A percentile compares a stretch with the other conserved stretches of the same genome.
Conservation (phyloP, 2,888 invertebrate species). For the Leptinotarsa peninsularis region DNA sequence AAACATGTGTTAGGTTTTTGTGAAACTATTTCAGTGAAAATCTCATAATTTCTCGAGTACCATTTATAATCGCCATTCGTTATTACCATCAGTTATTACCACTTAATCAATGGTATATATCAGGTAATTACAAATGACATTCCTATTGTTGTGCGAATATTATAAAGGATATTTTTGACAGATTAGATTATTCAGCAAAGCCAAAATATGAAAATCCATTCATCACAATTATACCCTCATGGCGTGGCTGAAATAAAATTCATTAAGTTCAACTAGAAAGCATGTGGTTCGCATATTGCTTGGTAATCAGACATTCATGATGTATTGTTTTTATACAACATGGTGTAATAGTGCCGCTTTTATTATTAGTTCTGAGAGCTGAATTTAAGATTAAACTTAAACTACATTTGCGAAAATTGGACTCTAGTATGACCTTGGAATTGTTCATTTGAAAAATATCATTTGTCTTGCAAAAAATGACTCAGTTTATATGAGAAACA, state of each 20-base stretch:
- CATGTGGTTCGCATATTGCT: slow-evolving; percentile 15
- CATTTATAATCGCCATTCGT: too few relatives aligned
- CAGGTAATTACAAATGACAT: too few relatives aligned
- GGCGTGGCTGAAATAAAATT: not conserved
- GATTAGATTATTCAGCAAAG: not conserved
- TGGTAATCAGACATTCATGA: not conserved
- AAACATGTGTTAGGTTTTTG: too few relatives aligned
- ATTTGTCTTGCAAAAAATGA: too few relatives aligned
- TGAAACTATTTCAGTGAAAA: too few relatives aligned
- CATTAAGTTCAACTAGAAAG: not conserved
- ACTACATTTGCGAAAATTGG: not conserved
- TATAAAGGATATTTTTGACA: too few relatives aligned
- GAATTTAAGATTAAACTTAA: not conserved
- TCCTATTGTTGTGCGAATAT: too few relatives aligned
- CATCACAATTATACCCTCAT: not conserved
- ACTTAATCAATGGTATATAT: too few relatives aligned
- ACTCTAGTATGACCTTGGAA: not conserved
- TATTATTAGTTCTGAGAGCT: not conserved
- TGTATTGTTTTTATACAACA: slow-evolving; percentile 9
- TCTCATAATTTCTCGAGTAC: too few relatives aligned
- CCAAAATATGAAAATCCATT: slow-evolving; percentile 8
- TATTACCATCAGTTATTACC: too few relatives aligned
- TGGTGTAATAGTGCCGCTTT: not conserved
- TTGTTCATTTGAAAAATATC: too few relatives aligned
- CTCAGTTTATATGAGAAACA: too few relatives aligned